Evolutionary conservation across 2,797 vertebrate genomes (phyloP).

Genomic region (Microctenopoma steveboyesi): DNA sequence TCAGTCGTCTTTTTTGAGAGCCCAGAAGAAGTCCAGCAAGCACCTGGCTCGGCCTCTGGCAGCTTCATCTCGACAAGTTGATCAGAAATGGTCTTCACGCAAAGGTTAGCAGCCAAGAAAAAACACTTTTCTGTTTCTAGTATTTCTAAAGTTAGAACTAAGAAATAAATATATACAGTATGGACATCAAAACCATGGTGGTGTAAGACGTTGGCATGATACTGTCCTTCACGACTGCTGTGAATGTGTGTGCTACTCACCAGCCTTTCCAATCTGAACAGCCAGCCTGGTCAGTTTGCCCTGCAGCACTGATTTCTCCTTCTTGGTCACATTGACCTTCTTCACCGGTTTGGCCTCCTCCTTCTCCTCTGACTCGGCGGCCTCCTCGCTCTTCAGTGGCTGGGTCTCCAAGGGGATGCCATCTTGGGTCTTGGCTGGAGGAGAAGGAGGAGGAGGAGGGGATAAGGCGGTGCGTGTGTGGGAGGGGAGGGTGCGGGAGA

Average conservation of each 20-base stretch:
- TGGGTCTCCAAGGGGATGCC: conserved; percentile 97
- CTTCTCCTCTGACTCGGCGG: conserved; percentile 89
- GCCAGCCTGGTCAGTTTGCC: conserved; percentile 95
- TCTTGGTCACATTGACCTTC: conserved; percentile 91
- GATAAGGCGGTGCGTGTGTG: background rate
- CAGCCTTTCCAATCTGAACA: conserved; percentile 96
- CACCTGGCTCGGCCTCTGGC: too few species aligned
- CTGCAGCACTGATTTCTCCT: conserved; percentile 98
- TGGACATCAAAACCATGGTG: too few species aligned
- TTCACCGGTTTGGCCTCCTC: conserved; percentile 89
- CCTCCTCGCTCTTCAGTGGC: conserved; percentile 96
- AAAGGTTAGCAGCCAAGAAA: too few species aligned
- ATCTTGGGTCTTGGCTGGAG: conserved; percentile 94
- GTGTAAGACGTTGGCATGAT: too few species aligned
- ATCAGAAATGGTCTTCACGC: too few species aligned
- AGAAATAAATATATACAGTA: too few species aligned
- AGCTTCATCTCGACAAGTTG: too few species aligned
- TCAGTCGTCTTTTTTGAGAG: too few species aligned
- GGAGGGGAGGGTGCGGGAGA: conserved; percentile 3
- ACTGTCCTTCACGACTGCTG: too few species aligned
- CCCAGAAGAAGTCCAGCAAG: too few species aligned
- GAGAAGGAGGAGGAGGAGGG: background rate
- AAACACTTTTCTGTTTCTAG: too few species aligned
- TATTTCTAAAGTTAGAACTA: too few species aligned
- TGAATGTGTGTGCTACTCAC: conserved; percentile 73